Evolutionary conservation across 2,888 invertebrate species (phyloP).

Genomic region (Aplocera efformata): DNA sequence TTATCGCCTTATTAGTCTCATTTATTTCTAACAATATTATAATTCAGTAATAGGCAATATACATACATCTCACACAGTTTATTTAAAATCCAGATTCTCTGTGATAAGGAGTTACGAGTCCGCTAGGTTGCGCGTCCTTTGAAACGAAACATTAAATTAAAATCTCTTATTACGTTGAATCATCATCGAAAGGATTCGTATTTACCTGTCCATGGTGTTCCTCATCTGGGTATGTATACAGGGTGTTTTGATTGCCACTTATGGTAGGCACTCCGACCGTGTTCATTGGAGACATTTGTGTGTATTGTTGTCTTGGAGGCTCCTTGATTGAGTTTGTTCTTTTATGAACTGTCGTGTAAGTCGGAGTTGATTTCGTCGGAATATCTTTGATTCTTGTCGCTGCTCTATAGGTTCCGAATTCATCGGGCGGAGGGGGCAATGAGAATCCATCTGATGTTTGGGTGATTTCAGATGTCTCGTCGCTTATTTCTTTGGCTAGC

Average conservation of each 20-base stretch:
- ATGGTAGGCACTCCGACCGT: constrained; percentile 65
- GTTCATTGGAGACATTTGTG: constrained; percentile 60
- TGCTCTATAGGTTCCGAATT: constrained; percentile 65
- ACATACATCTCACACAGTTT: constrained; percentile 26
- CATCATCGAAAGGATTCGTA: constrained; percentile 70
- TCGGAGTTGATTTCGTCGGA: constrained; percentile 55
- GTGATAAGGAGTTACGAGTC: constrained; percentile 44
- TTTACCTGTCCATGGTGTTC: constrained; percentile 56
- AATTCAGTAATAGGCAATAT: constrained; percentile 16
- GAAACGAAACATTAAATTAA: constrained; percentile 38
- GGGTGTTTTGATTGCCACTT: constrained; percentile 49
- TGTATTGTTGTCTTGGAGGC: constrained; percentile 47
- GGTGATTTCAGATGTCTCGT: constrained; percentile 66
- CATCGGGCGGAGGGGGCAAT: constrained; percentile 71
- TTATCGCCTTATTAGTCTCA: constrained; percentile 18
- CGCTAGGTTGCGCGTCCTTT: constrained; percentile 47
- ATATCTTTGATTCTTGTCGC: constrained; percentile 63
- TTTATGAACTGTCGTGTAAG: constrained; percentile 54
- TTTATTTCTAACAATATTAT: constrained; percentile 11
- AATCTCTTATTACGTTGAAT: constrained; percentile 42
- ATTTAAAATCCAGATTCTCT: constrained; percentile 51
- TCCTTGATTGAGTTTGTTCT: constrained; percentile 55
- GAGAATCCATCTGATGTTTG: constrained; percentile 71
- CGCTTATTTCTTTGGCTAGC: constrained; percentile 59
- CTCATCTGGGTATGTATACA: constrained; percentile 68